Conservation (phyloP, 2,113 vertebrate genomes). For the Crotalus horridus region DNA sequence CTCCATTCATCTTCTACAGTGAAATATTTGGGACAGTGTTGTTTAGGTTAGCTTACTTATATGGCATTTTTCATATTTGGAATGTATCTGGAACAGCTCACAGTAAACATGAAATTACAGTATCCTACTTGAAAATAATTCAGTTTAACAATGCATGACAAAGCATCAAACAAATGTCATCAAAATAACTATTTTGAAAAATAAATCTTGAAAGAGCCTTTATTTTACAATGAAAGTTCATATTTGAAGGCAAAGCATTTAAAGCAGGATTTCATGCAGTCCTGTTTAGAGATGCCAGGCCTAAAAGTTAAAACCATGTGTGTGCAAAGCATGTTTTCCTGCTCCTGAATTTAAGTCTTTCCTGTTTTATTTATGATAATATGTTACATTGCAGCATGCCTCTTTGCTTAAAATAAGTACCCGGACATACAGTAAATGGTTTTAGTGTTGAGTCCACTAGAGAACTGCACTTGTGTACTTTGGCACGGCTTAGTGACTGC, state of each 20-base stretch:
- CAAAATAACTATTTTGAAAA: background rate
- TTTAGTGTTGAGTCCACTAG: background rate
- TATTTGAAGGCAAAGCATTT: background rate
- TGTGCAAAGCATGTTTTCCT: background rate
- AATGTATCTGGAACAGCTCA: background rate
- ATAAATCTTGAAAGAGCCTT: background rate
- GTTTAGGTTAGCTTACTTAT: slow-evolving; percentile 8
- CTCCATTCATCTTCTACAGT: background rate
- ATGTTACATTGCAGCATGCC: background rate
- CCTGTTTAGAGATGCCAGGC: background rate
- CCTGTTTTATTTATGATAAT: background rate
- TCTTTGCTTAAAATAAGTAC: background rate
- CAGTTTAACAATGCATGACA: slow-evolving; percentile 4
- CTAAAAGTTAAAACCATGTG: background rate
- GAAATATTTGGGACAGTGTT: background rate
- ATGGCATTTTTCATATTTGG: background rate
- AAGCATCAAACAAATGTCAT: slow-evolving; percentile 12
- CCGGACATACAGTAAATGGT: background rate
- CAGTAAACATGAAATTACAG: background rate
- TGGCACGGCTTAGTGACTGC: background rate
- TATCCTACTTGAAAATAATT: background rate
- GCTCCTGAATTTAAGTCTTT: background rate
- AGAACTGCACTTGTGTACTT: background rate
- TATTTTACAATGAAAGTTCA: background rate
- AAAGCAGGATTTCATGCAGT: background rate